Evolutionary conservation across 2,888 invertebrate genomes (phyloP).

Genomic region (Latrodectus elegans): DNA sequence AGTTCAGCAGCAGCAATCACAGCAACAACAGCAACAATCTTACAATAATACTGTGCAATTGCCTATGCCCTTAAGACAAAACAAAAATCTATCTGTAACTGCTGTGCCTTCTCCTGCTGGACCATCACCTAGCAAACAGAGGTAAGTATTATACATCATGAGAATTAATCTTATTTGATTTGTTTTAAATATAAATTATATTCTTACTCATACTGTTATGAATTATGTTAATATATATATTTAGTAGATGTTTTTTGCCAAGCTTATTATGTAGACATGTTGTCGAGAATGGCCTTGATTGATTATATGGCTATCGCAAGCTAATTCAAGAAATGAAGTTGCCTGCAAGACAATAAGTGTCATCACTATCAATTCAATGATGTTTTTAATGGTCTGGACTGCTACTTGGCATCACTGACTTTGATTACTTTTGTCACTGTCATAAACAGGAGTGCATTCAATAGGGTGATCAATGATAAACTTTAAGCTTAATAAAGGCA

Average conservation of each 20-base stretch:
- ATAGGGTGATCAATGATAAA: too few relatives aligned
- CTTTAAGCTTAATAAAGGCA: too few relatives aligned
- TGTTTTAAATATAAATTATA: background rate
- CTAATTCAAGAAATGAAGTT: too few relatives aligned
- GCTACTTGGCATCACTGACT: too few relatives aligned
- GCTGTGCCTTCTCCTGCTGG: conserved; percentile 47
- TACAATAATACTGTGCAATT: conserved; percentile 28
- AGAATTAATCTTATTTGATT: background rate
- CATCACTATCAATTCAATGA: too few relatives aligned
- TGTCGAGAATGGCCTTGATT: too few relatives aligned
- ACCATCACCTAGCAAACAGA: conserved; percentile 59
- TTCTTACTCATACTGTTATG: background rate
- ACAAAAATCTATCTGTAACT: conserved; percentile 62
- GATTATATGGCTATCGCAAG: too few relatives aligned
- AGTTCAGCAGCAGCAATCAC: conserved; percentile 16
- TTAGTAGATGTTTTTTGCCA: background rate
- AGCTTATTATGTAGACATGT: too few relatives aligned
- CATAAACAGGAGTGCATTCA: too few relatives aligned
- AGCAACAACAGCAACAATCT: conserved; percentile 19
- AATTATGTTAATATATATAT: background rate
- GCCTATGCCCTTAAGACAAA: conserved; percentile 56
- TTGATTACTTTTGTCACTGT: too few relatives aligned
- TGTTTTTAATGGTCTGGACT: too few relatives aligned
- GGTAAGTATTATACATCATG: conserved; percentile 23
- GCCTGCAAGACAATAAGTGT: too few relatives aligned